A percentile compares a stretch with the other conserved stretches of the same genome.
Evolutionary conservation across 2,888 invertebrate genomes (phyloP).

Genomic region (Leptopilina myrica): DNA sequence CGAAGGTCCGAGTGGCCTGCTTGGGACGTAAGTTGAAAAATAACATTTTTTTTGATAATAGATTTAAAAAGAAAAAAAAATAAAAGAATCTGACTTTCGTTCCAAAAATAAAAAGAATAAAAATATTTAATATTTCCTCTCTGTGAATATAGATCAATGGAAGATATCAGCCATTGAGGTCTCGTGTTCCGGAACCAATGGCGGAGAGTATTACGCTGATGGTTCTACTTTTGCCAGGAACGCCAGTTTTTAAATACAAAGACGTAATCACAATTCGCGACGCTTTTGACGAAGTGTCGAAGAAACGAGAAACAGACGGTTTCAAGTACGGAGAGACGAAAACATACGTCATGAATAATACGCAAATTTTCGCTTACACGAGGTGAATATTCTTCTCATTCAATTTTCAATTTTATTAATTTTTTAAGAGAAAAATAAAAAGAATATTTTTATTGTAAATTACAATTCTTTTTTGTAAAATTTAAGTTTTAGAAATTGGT

Average conservation of each 20-base stretch:
- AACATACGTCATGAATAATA: constrained; percentile 75
- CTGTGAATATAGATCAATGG: constrained; percentile 72
- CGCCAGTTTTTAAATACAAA: constrained; percentile 79
- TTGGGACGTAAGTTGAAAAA: constrained; percentile 77
- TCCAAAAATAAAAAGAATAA: too few relatives aligned
- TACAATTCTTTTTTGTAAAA: too few relatives aligned
- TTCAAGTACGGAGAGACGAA: constrained; percentile 81
- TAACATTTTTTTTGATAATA: too few relatives aligned
- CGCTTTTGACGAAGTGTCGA: constrained; percentile 74
- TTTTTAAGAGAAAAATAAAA: too few relatives aligned
- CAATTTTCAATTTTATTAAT: too few relatives aligned
- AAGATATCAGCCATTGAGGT: constrained; percentile 58
- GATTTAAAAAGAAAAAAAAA: too few relatives aligned
- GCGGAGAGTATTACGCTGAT: constrained; percentile 81
- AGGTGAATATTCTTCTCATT: constrained; percentile 82
- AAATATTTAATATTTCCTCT: too few relatives aligned
- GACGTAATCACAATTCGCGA: constrained; percentile 69
- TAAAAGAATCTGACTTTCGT: too few relatives aligned
- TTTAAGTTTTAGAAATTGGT: too few relatives aligned
- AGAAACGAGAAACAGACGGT: constrained; percentile 79
- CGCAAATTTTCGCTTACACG: constrained; percentile 82
- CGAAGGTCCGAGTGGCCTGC: constrained; percentile 75
- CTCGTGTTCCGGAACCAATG: constrained; percentile 74
- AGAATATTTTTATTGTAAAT: too few relatives aligned
- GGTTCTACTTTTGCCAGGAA: constrained; percentile 87